Conservation (phyloP, 1,140 invertebrate species). For the Drosophila simulans region DNA sequence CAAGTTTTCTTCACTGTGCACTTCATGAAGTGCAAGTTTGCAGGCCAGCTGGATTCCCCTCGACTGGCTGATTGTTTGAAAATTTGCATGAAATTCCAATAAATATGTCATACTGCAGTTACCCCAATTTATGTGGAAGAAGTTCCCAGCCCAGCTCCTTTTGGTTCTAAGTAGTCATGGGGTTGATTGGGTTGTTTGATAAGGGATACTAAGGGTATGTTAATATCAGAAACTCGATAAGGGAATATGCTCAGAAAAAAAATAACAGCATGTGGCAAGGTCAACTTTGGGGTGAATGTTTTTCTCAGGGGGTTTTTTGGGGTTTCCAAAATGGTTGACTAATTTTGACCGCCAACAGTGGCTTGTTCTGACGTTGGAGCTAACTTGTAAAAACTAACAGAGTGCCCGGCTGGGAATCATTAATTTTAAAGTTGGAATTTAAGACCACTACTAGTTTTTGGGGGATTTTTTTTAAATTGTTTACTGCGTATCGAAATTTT, state of each 20-base stretch:
- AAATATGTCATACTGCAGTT: conserved; percentile 76
- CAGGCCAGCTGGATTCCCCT: conserved; percentile 44
- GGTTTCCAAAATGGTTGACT: not conserved
- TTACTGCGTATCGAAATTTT: not conserved
- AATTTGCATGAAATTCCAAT: conserved; percentile 83
- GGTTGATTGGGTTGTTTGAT: conserved; percentile 16
- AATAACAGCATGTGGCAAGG: conserved; percentile 37
- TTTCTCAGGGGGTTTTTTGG: conserved; percentile 6
- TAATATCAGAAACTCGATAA: conserved; percentile 3
- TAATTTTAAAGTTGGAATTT: not conserved
- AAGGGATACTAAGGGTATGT: conserved; percentile 11
- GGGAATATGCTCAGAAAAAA: conserved; percentile 14
- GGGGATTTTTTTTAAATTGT: not conserved
- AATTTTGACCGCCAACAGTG: not conserved
- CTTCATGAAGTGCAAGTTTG: conserved; percentile 27
- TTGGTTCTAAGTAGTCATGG: conserved; percentile 9
- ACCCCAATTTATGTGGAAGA: conserved; percentile 44
- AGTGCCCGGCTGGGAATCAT: not conserved
- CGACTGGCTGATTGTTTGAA: conserved; percentile 27
- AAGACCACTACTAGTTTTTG: not conserved
- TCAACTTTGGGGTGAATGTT: conserved; percentile 11
- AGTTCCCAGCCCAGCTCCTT: conserved; percentile 18
- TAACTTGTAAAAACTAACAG: not conserved
- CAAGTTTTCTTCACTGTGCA: conserved; percentile 8
- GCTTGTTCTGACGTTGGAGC: not conserved